phyloP scores from a whole-genome alignment of 2,113 vertebrate species.

The Colaptes auratus region DNA sequence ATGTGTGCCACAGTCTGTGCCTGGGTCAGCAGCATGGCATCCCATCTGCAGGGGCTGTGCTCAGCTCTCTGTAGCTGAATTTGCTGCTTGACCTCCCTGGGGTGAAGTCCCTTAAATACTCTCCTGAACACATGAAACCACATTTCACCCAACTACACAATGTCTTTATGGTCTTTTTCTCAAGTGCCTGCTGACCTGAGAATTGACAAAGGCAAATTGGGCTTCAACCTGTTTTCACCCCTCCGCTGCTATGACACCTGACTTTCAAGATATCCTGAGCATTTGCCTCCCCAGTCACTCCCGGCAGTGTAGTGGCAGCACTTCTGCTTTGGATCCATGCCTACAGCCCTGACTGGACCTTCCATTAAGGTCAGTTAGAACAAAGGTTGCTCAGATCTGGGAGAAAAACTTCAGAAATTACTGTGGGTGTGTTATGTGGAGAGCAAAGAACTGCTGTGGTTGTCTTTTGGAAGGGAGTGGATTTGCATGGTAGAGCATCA shows the following conservation, averaged over 20 bases:
- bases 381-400: neutral
- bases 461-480: neutral
- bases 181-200: neutral
- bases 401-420: neutral
- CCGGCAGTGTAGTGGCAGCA: neutral
- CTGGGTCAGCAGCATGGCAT: neutral
- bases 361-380: neutral
- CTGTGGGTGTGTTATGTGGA: neutral
- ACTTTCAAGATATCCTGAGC: neutral
- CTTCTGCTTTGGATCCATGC: neutral
- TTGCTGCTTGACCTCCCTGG: neutral
- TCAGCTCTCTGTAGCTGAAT: neutral
- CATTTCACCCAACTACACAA: neutral
- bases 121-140: neutral
- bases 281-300: neutral
- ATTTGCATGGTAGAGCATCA: neutral
- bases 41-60: neutral
- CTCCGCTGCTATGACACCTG: neutral
- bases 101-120: neutral
- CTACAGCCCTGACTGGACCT: neutral
- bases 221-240: neutral
- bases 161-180: neutral
- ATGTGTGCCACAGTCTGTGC: rapidly evolving
- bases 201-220: neutral
- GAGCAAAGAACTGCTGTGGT: neutral